These are phyloP conservation scores for Stichodactyla helianthus DNA, from an alignment of 64 coral and sea anemone genomes.

Conservation along the genomic window DNA sequence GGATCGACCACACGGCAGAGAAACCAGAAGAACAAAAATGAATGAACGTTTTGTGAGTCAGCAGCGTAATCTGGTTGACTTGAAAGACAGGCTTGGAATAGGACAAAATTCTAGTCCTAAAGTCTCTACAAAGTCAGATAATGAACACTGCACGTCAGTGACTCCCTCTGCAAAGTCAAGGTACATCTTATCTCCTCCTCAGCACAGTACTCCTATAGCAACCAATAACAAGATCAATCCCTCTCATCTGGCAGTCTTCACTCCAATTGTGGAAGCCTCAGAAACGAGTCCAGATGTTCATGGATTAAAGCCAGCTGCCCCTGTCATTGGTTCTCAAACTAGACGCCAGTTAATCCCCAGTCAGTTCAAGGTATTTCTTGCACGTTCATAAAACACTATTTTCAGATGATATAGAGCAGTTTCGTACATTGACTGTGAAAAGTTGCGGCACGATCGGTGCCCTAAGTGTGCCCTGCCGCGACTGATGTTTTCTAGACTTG, in stretches of 20 bases:
- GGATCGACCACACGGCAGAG: background rate
- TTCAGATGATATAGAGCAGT: no score
- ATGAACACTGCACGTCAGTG: background rate
- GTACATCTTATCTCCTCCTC: background rate
- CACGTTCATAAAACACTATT: background rate
- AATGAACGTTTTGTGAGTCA: background rate
- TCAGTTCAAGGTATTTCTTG: conserved; percentile 68
- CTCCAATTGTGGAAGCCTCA: background rate
- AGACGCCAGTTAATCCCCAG: conserved; percentile 61
- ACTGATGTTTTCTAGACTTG: no score
- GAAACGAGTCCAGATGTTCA: background rate
- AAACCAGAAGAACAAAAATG: background rate
- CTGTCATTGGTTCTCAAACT: background rate
- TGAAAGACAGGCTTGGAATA: background rate
- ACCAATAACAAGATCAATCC: background rate
- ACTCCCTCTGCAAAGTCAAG: background rate
- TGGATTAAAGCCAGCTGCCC: background rate
- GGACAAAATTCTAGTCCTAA: no score
- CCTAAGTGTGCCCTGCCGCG: no score
- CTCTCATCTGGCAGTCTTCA: background rate
- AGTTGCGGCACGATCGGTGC: no score
- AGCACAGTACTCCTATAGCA: conserved; percentile 44
- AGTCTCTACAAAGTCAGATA: background rate
- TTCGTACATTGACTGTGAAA: no score
- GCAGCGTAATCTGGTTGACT: no score